Conservation (phyloP, 2,797 vertebrate genomes). For the Eulemur coronatus region DNA sequence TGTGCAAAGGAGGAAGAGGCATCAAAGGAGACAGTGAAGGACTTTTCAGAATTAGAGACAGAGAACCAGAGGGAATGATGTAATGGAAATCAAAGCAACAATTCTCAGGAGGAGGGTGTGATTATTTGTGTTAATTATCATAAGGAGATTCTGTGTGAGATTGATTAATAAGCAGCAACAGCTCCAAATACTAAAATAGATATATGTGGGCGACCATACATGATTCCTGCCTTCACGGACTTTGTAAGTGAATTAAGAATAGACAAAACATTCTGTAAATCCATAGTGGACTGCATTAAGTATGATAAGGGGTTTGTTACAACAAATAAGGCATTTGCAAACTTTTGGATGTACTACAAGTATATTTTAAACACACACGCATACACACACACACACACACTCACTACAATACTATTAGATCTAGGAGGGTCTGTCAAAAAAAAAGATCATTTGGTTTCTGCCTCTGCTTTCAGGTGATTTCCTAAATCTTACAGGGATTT, state of each 20-base stretch:
- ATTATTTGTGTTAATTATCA: neutral
- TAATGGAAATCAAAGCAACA: neutral
- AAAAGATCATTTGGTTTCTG: neutral
- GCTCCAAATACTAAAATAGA: neutral
- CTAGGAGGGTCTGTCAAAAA: neutral
- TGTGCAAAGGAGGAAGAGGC: neutral
- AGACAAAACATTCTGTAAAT: neutral
- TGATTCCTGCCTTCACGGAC: neutral
- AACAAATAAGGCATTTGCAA: neutral
- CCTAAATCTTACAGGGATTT: neutral
- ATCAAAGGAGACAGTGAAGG: neutral
- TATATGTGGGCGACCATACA: neutral
- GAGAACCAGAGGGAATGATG: neutral
- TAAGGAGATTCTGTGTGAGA: neutral
- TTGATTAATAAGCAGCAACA: neutral
- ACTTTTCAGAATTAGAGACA: neutral
- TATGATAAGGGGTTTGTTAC: neutral
- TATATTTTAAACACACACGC: neutral
- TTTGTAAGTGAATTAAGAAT: constrained; percentile 25
- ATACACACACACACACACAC: neutral
- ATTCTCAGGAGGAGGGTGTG: neutral
- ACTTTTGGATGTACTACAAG: neutral
- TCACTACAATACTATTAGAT: neutral
- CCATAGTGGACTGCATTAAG: neutral
- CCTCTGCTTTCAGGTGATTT: neutral